Evolutionary conservation across 2,113 vertebrate species (phyloP).

Genomic region (Tachycineta bicolor): DNA sequence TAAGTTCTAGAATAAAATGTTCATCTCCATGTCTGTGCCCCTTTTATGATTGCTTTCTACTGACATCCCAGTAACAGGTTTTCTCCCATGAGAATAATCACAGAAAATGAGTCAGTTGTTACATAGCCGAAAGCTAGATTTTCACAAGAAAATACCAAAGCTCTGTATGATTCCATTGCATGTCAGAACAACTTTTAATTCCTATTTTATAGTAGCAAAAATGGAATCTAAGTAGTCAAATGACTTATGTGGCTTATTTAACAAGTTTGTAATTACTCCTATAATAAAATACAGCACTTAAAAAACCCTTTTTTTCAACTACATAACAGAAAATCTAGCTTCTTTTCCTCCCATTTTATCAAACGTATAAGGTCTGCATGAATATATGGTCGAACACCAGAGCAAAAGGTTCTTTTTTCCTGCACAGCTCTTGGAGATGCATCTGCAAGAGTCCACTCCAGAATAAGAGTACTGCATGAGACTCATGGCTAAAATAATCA

Average conservation of each 20-base stretch:
- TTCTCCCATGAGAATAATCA: not conserved
- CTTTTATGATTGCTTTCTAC: not conserved
- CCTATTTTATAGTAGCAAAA: not conserved
- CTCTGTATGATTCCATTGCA: not conserved
- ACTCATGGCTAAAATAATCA: not conserved
- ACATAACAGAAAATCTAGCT: not conserved
- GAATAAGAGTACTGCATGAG: not conserved
- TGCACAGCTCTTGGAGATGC: not conserved
- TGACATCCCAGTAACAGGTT: not conserved
- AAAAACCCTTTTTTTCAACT: not conserved
- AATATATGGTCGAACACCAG: not conserved
- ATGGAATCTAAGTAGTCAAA: not conserved
- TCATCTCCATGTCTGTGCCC: not conserved
- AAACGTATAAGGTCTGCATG: not conserved
- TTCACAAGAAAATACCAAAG: not conserved
- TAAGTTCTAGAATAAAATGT: not conserved
- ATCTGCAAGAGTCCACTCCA: not conserved
- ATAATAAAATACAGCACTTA: not conserved
- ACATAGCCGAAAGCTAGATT: not conserved
- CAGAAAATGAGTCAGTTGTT: not conserved
- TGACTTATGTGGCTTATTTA: accelerated
- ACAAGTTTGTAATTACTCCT: not conserved
- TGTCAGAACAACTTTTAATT: not conserved
- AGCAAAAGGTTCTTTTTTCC: not conserved
- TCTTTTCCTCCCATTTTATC: not conserved